phyloP scores from a whole-genome alignment of 2,888 invertebrate species.

The Cyclophora albipunctata region DNA sequence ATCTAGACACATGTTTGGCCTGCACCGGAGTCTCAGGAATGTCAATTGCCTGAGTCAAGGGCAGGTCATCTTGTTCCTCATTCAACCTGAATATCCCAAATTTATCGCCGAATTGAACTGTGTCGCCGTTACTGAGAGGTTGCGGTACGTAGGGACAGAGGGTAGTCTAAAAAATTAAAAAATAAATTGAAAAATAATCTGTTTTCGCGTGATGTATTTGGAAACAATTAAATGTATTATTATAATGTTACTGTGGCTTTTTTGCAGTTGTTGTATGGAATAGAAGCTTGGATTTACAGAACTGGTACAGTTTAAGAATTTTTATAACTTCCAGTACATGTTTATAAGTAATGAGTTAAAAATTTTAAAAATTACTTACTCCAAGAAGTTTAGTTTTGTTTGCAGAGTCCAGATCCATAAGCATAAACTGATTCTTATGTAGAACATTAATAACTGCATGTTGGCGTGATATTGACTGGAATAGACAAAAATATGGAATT shows the following conservation, averaged over 20 bases:
- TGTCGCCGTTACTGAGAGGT: conserved; percentile 51
- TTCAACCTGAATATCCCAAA: conserved; percentile 57
- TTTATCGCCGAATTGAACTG: conserved; percentile 58
- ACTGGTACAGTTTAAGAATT: no score
- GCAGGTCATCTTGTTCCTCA: conserved; percentile 48
- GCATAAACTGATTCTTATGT: conserved; percentile 44
- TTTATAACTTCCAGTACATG: no score
- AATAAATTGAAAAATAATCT: background rate
- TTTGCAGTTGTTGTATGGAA: no score
- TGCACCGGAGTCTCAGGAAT: conserved; percentile 53
- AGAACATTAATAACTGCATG: conserved; percentile 65
- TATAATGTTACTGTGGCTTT: no score
- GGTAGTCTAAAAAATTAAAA: conserved; percentile 38
- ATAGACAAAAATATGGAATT: conserved; percentile 10
- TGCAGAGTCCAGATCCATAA: conserved; percentile 64
- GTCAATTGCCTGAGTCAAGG: conserved; percentile 59
- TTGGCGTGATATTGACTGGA: conserved; percentile 62
- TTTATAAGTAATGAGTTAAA: no score
- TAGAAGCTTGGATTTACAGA: no score
- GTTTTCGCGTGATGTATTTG: no score
- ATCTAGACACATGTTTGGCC: conserved; percentile 29
- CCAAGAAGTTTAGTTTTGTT: conserved; percentile 57
- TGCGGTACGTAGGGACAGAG: conserved; percentile 54
- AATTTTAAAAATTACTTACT: conserved; percentile 37
- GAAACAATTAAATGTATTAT: no score